Base-by-base conservation (phyloP, 2,888 invertebrate species). In the Trachelus troglodyta region DNA sequence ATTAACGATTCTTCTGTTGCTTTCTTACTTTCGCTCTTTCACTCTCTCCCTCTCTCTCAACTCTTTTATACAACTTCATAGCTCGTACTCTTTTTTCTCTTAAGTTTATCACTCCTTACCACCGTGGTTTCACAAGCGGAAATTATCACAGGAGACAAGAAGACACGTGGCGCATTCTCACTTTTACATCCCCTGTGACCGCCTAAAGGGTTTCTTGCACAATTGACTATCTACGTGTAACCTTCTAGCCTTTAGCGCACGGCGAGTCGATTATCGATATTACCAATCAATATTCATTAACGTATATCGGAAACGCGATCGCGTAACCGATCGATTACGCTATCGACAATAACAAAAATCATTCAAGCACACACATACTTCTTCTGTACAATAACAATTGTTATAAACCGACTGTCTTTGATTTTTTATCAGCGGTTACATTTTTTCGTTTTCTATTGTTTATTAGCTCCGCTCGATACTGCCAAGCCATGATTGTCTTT, bases 401-500 rank as follows among this genome's bases (percentile, higher is more conserved):
- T 73, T 79, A 79, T 69, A 69, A 69, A 73, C 37, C 75, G 69
- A 77, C 77, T 77, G 77, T 71, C 69, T 75, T 69, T 30, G 69
- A 40, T 75, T 79, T 77, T 69, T 78, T 79, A 76, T 75, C 76
- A 68, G 73, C 69, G 79, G 75, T 80, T 77, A 76, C 74, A 77
- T 80, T 74, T 35, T 34, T 12, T 77, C 69, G 56, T 75, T 69
- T 79, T 79, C 80, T 80, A 34, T 34, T 34, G 34, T 74, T 74
- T 23, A 30, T 34, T 34, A 6, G 34, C 34, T n/a, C 23, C 75
- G 75, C 31, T 35, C 40, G 40, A n/a, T 56, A 33, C 68, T 33
- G 15, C 74, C 40, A 69, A 40, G 73, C 77, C 76, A 86, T 88
- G 87, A 89, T 89, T 89, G 88, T 89, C 89, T 87, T 83, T 87